phyloP scores from a whole-genome alignment of 2,797 vertebrate species.

The Protosalanx chinensis region DNA sequence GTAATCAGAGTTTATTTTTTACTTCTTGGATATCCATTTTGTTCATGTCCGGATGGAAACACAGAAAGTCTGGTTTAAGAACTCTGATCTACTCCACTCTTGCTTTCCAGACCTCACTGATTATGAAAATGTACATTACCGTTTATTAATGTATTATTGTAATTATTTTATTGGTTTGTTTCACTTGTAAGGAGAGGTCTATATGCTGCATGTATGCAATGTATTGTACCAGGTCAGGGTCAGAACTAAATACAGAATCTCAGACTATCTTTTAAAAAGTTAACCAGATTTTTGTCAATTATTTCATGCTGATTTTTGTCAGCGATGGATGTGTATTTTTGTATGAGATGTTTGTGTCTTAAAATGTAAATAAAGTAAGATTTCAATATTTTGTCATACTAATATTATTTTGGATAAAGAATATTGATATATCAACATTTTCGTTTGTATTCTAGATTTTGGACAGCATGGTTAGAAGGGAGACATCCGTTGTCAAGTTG shows the following conservation, averaged over 20 bases:
- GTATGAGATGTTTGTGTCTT: not conserved
- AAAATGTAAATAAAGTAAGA: too few species aligned
- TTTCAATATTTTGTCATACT: too few species aligned
- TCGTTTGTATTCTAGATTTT: too few species aligned
- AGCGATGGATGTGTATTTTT: not conserved
- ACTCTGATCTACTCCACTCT: not conserved
- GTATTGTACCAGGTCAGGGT: not conserved
- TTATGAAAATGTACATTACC: not conserved
- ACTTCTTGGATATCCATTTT: too few species aligned
- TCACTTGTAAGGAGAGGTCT: too few species aligned
- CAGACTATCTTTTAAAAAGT: not conserved
- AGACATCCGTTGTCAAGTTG: too few species aligned
- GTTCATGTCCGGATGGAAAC: not conserved
- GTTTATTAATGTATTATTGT: not conserved
- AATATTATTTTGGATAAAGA: too few species aligned
- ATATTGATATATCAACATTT: too few species aligned
- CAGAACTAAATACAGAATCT: not conserved
- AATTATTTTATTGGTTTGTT: not conserved
- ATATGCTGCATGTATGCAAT: not conserved
- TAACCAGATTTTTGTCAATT: not conserved
- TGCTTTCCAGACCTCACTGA: not conserved
- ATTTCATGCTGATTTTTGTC: not conserved
- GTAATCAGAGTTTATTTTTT: not conserved
- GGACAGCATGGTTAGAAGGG: too few species aligned
- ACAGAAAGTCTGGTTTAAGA: not conserved